phyloP scores from a whole-genome alignment of 2,888 invertebrate species.

The Galerucella pusilla region DNA sequence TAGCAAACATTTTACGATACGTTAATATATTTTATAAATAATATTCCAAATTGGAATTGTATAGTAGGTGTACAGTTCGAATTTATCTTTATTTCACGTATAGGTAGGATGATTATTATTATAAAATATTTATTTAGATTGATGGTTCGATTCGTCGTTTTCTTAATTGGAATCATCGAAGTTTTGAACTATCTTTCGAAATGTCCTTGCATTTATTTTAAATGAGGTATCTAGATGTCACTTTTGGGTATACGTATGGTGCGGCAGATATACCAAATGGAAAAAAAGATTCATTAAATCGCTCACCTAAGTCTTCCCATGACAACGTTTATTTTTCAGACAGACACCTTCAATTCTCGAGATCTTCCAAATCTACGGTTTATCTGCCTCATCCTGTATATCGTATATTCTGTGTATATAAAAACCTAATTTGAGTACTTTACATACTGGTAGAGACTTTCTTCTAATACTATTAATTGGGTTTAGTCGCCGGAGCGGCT shows the following conservation, averaged over 20 bases:
- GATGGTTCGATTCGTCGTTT: slow-evolving; percentile 21
- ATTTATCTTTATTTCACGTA: slow-evolving; percentile 14
- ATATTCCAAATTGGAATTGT: slow-evolving; percentile 2
- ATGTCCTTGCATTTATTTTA: slow-evolving; percentile 20
- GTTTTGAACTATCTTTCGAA: slow-evolving; percentile 18
- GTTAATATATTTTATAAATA: slow-evolving; percentile 13
- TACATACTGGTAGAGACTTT: too few relatives aligned
- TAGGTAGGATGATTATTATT: neutral
- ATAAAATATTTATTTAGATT: slow-evolving; percentile 5
- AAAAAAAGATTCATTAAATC: neutral
- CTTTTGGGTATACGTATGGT: neutral
- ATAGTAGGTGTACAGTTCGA: slow-evolving; percentile 29
- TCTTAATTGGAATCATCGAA: slow-evolving; percentile 18
- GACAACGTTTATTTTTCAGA: too few relatives aligned
- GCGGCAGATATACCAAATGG: neutral
- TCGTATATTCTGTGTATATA: too few relatives aligned
- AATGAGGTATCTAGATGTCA: slow-evolving; percentile 21
- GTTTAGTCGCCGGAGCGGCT: too few relatives aligned
- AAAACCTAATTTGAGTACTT: too few relatives aligned
- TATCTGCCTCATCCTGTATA: too few relatives aligned
- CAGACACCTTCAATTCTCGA: too few relatives aligned
- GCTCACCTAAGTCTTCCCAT: too few relatives aligned
- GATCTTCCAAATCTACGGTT: too few relatives aligned
- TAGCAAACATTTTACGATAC: slow-evolving; percentile 36
- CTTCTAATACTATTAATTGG: too few relatives aligned